Evolutionary conservation across 2,888 invertebrate genomes (phyloP), one percentile per base, ranked within the genome.

Genomic region (Tethea ocularis): DNA sequence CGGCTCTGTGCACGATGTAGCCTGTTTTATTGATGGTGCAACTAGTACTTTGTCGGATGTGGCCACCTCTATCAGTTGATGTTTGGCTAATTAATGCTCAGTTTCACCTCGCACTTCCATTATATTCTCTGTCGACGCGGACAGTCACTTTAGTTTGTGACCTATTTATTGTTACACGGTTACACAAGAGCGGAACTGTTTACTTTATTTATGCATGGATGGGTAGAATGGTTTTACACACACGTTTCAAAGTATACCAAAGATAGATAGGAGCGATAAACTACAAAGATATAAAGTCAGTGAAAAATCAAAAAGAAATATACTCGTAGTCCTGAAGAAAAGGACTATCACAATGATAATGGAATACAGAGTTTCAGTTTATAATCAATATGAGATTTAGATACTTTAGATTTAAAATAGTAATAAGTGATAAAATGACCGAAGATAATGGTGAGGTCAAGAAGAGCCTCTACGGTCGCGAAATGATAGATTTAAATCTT

Each of bases 21-120:
- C 72, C 68, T 86, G 80, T 77, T 84, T 89, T 88, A 89, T 89
- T 88, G 86, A 90, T 87, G 85, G 68, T 69, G 63, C 66, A 61
- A 60, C 67, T 67, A 62, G 24, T 58, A 59, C 60, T 62, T 57
- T 65, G 71, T 67, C 58, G 58, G 56, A 53, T 59, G 69, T 60
- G 70, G 64, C 72, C 69, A 66, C 71, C 60, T 72, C 73, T 66
- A 73, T 74, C 67, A 66, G 64, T 64, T 60, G 69, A 58, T 68
- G 67, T 71, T 78, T 72, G 71, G 72, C 71, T 80, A 79, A 80
- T 81, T 77, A 78, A 80, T 78, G 71, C 66, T 61, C 55, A 33
- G 53, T 65, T 60, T 72, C 65, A 71, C 69, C 70, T 46, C 46
- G 15, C 23, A 17, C 23, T 33, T 23, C 15, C 51, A 46, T 23